Percentiles rank a stretch among this genome's conserved stretches.
These are phyloP conservation scores for Oxycera nigricornis DNA, from an alignment of 2,888 invertebrate species.

Conservation along the genomic window DNA sequence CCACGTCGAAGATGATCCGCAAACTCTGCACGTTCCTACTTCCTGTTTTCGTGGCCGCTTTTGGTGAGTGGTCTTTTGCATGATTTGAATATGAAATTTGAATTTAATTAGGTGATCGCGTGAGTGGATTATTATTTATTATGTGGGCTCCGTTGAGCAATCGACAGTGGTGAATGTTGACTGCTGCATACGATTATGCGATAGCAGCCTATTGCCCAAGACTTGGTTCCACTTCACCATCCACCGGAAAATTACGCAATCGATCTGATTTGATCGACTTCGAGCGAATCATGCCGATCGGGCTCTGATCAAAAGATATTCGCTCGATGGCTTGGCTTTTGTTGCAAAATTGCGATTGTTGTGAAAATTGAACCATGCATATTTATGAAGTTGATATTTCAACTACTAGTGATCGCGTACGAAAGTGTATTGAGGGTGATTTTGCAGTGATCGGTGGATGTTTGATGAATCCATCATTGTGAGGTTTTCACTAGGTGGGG, in stretches of 20 bases:
- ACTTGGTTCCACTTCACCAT: conserved; percentile 16
- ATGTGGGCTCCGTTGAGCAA: conserved; percentile 4
- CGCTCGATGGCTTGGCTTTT: conserved; percentile 22
- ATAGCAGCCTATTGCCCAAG: conserved; percentile 17
- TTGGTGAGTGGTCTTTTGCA: conserved; percentile 17
- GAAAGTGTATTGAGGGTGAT: too few relatives aligned
- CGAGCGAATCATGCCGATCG: background rate
- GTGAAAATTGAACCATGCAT: conserved; percentile 20
- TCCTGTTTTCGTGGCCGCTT: conserved; percentile 23
- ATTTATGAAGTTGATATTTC: conserved; percentile 5
- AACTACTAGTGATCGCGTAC: background rate
- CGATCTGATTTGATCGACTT: conserved; percentile 18
- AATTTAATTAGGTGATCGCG: background rate
- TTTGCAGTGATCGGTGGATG: too few relatives aligned
- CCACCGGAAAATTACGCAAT: conserved; percentile 17
- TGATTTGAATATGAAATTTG: conserved; percentile 1
- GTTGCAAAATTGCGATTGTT: conserved; percentile 31
- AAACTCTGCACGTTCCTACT: conserved; percentile 26
- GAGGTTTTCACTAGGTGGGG: background rate
- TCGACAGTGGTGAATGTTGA: conserved; percentile 11
- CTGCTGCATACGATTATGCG: background rate
- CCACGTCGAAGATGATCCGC: conserved; percentile 11
- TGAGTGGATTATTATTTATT: background rate
- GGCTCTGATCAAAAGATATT: background rate
- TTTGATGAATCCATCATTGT: too few relatives aligned